Conservation (phyloP, 2,113 vertebrate genomes). For the Anguilla japonica region DNA sequence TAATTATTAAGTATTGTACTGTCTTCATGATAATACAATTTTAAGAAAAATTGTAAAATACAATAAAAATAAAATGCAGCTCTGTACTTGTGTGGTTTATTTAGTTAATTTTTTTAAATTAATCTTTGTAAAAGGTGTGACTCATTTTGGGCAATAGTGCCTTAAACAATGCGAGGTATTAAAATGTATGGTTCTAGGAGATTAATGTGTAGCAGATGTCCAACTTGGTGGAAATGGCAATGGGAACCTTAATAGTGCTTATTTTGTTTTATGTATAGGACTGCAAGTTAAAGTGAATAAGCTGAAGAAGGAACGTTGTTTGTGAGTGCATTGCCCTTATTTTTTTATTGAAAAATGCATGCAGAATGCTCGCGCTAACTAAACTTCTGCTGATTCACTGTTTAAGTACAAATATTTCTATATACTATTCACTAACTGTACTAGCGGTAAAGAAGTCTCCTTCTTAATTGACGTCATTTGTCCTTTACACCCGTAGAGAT, state of each 20-base stretch:
- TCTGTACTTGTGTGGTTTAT: no score
- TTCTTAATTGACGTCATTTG: background rate
- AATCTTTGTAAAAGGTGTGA: no score
- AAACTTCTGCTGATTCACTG: background rate
- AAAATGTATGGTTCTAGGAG: background rate
- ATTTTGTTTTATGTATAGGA: slow-evolving; percentile 62
- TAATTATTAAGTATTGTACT: no score
- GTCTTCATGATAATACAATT: no score
- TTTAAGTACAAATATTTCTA: background rate
- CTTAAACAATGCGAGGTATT: background rate
- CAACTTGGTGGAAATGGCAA: background rate
- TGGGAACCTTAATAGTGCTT: background rate
- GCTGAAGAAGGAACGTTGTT: slow-evolving; percentile 88
- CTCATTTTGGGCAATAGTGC: no score
- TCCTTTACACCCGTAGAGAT: slow-evolving; percentile 73
- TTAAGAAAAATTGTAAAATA: no score
- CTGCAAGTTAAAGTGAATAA: slow-evolving; percentile 88
- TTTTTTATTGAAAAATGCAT: background rate
- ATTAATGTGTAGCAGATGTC: background rate
- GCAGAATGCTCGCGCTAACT: background rate
- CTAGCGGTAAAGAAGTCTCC: background rate
- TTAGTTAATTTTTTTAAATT: no score
- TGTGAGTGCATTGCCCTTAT: slow-evolving; percentile 74
- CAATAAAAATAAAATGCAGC: no score
- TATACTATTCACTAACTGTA: background rate